Base-by-base conservation (phyloP, 30 jellyfish, hydroid and myxozoan genomes). In the Cassiopea andromeda region DNA sequence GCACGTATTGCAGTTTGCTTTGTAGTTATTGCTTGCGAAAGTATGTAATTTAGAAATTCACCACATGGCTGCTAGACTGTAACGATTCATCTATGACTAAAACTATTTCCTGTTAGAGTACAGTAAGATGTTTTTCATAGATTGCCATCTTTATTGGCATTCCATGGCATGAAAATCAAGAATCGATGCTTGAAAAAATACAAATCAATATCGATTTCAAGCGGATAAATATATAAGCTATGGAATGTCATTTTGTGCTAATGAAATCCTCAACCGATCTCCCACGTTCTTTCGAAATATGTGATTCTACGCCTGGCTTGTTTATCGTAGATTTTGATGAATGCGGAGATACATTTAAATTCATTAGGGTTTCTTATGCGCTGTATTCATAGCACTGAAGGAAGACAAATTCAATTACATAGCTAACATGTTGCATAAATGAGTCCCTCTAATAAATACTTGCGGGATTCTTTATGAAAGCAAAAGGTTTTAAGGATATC, bases 371-470 rank as follows among this genome's bases (percentile, higher is more conserved):
- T 19, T 70, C n/a, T 12, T 16, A 4, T 15, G n/a, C 79, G 57
- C 12, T 54, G 2, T 70, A 70, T 70, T 43, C 27, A 70, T 70
- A 70, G 79, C 79, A 70, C 27, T 19, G 79, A 70, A 6, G 17
- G 79, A 70, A 18, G 79, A 70, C 27, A 70, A 70, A 70, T 54
- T 70, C 79, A 70, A 70, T 70, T 70, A 70, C n/a, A 38, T 70
- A 43, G 50, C 79, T 43, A 70, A 27, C 79, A 70, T 70, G 38
- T 54, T 19, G 79, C 54, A 38, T 70, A 70, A 70, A 70, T 54
- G 57, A 70, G 79, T 70, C 79, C 79, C 79, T 70, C 27, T 70
- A 70, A 70, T 70, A 70, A 70, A 70, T 70, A 70, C 79, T 70
- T 70, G 79, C 57, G 79, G 79, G 79, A 70, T 19, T 70, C 5